Evolutionary conservation across 2,113 vertebrate genomes (phyloP).

Genomic region (Bolborhynchus lineola): DNA sequence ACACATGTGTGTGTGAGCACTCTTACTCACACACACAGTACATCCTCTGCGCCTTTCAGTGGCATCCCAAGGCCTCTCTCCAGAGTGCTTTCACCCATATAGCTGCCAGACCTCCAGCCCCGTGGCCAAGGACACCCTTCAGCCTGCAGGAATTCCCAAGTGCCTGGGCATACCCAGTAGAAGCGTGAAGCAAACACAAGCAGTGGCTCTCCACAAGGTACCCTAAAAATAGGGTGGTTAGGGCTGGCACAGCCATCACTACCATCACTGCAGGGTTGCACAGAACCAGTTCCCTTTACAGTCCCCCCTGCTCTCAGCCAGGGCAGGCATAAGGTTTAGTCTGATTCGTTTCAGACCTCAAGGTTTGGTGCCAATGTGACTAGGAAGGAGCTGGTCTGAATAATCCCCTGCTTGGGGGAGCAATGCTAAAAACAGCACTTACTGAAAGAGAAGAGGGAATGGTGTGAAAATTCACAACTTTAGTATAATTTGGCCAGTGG

Average conservation of each 20-base stretch:
- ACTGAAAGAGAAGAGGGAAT: not conserved
- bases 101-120: not conserved
- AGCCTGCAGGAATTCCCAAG: not conserved
- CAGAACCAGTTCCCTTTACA: not conserved
- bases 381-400: not conserved
- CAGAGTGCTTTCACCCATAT: not conserved
- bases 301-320: not conserved
- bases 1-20: rapidly evolving
- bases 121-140: not conserved
- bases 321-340: not conserved
- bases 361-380: not conserved
- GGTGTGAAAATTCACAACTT: not conserved
- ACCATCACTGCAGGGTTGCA: not conserved
- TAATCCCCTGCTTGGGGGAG: not conserved
- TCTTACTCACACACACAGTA: rapidly evolving
- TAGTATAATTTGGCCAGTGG: not conserved
- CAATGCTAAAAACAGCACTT: not conserved
- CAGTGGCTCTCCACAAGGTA: not conserved
- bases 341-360: not conserved
- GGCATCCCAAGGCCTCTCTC: not conserved
- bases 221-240: not conserved
- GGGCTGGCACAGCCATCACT: not conserved
- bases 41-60: not conserved
- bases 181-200: not conserved
- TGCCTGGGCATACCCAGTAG: no score